Conservation (phyloP, 2,113 vertebrate species). For the Chaenogobius annularis region DNA sequence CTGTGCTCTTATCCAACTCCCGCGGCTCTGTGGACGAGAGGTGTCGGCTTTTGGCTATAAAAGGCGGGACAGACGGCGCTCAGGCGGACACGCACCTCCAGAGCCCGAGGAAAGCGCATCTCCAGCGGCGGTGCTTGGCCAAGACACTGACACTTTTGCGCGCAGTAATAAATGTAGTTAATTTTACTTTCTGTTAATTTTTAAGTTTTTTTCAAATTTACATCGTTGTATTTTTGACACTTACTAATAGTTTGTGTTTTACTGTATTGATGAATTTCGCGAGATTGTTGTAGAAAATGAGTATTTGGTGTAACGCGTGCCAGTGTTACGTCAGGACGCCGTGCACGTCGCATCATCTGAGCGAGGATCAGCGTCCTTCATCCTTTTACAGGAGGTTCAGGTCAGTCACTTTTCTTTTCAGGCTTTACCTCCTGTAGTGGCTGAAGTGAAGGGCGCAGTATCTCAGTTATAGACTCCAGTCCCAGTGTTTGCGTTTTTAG, state of each 20-base stretch:
- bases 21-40: conserved; percentile 46
- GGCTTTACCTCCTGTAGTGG: conserved; percentile 36
- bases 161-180: not conserved
- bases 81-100: not conserved
- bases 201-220: not conserved
- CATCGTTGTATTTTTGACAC: not conserved
- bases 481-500: no score
- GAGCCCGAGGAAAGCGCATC: not conserved
- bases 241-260: not conserved
- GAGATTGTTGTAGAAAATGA: conserved; percentile 61
- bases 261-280: not conserved
- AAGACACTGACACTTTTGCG: not conserved
- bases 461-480: no score
- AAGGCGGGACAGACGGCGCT: conserved; percentile 57
- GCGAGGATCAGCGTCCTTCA: conserved; percentile 23
- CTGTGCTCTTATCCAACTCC: not conserved
- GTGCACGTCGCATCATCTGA: conserved; percentile 37
- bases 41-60: conserved; percentile 71
- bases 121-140: not conserved
- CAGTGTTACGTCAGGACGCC: conserved; percentile 56
- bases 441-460: not conserved
- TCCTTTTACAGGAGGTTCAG: conserved; percentile 67
- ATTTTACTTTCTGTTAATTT: not conserved
- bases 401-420: conserved; percentile 54
- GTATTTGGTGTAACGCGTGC: conserved; percentile 77